These are phyloP conservation scores for Diplosoma virens DNA, from an alignment of 23 tunicate species.

Conservation along the genomic window DNA sequence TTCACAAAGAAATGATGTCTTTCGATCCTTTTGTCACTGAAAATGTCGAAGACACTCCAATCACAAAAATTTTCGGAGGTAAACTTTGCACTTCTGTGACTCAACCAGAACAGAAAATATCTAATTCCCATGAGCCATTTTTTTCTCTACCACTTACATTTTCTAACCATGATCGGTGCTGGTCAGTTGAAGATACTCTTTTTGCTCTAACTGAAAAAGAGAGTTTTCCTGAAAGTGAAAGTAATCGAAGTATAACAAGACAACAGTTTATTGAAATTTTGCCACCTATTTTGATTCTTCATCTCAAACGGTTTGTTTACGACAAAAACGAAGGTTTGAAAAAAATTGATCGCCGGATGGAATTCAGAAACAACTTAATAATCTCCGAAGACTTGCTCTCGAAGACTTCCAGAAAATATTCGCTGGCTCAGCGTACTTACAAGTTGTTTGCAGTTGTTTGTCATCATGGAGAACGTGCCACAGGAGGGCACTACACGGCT, in stretches of 20 bases:
- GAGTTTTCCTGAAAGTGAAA: constrained; percentile 15
- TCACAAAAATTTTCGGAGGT: constrained; percentile 82
- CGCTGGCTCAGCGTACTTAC: constrained; percentile 56
- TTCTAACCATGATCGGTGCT: constrained; percentile 45
- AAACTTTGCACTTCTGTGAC: constrained; percentile 67
- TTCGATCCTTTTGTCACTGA: not conserved
- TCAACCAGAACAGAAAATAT: constrained; percentile 66
- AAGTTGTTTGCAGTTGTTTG: constrained; percentile 90
- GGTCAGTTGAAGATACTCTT: constrained; percentile 82
- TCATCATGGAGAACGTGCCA: constrained; percentile 79
- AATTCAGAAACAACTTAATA: constrained; percentile 68
- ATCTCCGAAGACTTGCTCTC: constrained; percentile 65
- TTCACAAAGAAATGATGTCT: constrained; percentile 84
- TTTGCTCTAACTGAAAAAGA: constrained; percentile 61
- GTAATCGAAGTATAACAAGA: constrained; percentile 29
- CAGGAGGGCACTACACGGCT: constrained; percentile 84
- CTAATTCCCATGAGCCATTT: constrained; percentile 72
- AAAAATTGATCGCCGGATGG: constrained; percentile 65
- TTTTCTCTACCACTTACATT: constrained; percentile 77
- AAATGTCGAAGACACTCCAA: constrained; percentile 45
- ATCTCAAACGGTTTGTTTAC: constrained; percentile 80
- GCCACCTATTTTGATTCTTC: constrained; percentile 82
- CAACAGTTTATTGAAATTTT: constrained; percentile 60
- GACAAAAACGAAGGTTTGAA: constrained; percentile 72
- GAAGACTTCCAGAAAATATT: constrained; percentile 55